Conservation (phyloP, 2,113 vertebrate genomes). For the Phalacrocorax brasilianus region DNA sequence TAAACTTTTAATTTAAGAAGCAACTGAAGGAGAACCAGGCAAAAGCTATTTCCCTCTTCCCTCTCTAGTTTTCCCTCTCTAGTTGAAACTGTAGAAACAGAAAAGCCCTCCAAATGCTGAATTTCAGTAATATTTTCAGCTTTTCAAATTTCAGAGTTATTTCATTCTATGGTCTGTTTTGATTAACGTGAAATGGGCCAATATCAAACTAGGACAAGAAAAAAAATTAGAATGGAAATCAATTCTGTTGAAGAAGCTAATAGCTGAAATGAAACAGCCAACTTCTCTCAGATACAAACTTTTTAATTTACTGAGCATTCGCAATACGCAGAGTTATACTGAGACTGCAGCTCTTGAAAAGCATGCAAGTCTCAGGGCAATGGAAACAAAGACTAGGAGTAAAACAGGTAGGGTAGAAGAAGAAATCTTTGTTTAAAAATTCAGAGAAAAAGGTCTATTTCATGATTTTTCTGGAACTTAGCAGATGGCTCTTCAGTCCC, state of each 20-base stretch:
- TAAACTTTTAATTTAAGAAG: neutral
- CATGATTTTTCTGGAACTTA: neutral
- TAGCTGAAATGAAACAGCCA: neutral
- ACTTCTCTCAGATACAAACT: neutral
- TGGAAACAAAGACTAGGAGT: neutral
- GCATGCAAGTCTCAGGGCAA: neutral
- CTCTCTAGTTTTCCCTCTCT: neutral
- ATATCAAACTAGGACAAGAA: neutral
- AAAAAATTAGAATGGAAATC: neutral
- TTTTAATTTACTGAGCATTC: neutral
- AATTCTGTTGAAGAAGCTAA: neutral
- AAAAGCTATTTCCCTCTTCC: neutral
- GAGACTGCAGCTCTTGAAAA: neutral
- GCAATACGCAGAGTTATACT: neutral
- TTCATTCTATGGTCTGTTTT: neutral
- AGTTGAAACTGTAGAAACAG: neutral
- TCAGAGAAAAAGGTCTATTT: neutral
- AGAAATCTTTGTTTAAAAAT: neutral
- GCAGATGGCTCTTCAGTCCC: neutral
- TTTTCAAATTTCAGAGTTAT: neutral
- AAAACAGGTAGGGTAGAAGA: neutral
- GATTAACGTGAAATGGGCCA: neutral
- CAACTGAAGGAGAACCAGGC: neutral
- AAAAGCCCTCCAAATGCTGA: neutral
- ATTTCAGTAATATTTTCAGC: neutral